phyloP scores from a whole-genome alignment of 2,797 vertebrate species.

The Peromyscus nudipes region DNA sequence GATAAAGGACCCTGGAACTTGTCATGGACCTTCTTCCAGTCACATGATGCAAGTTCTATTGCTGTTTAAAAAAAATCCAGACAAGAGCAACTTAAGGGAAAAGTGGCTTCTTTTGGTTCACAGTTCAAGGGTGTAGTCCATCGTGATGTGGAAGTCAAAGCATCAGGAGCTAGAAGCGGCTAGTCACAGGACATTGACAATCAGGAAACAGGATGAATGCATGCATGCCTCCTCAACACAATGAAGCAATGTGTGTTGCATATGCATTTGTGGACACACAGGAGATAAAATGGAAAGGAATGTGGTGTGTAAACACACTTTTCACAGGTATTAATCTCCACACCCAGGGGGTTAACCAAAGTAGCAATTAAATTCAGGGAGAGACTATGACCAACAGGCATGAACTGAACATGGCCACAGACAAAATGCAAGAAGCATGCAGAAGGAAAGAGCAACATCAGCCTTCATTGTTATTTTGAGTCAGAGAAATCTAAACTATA shows the following conservation, averaged over 20 bases:
- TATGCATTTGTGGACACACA: background rate
- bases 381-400: background rate
- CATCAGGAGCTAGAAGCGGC: background rate
- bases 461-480: too few relatives aligned
- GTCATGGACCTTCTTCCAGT: background rate
- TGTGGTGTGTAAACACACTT: background rate
- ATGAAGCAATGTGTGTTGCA: background rate
- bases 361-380: background rate
- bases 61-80: background rate
- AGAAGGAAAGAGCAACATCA: background rate
- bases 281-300: background rate
- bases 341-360: fast-evolving
- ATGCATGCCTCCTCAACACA: background rate
- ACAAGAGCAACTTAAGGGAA: background rate
- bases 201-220: background rate
- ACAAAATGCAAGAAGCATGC: background rate
- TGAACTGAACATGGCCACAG: background rate
- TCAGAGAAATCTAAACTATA: background rate
- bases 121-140: background rate
- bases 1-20: background rate
- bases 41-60: background rate
- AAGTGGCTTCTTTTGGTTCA: background rate
- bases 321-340: background rate
- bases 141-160: background rate
- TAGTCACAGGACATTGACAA: background rate